Evolutionary conservation across 2,113 vertebrate species (phyloP), one percentile per base, ranked within the genome.

Genomic region (Barnardius zonarius): DNA sequence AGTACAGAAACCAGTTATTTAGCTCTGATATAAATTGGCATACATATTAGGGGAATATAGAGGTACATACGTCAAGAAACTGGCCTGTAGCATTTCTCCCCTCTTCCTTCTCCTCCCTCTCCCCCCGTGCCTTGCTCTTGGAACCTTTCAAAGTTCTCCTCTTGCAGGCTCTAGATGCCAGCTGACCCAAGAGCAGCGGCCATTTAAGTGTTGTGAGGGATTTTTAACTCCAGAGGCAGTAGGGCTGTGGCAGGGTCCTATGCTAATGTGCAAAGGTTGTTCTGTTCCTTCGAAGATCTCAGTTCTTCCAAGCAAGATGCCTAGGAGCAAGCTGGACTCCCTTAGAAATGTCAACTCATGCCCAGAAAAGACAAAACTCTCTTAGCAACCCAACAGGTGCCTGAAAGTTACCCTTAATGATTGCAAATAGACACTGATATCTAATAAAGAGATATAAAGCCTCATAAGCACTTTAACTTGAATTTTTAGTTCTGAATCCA

Each of bases 211-310:
- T 10, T 3, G 0, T 7, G 31, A 55, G 11, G 11, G 23, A 27
- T 74, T 95, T 88, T 37, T 4, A 7, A 10, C 27, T 22, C 20
- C 0, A 0, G 14, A 20, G 35, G 7, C 3, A 9, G 24, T 23
- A 30, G 23, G 30, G 31, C 30, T 52, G 31, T 62, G 64, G 18
- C 73, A 88, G 31, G 1, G 25, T 43, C 57, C 12, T 3, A 4
- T 31, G 41, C 15, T 16, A 63, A 59, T 13, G 14, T 0, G 1
- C 33, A 57, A 51, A 30, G 20, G 62, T 57, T 10, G 1, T n/a
- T 44, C 6, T 4, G 8, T 13, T 86, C 62, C 85, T 35, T 66
- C 33, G 39, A n/a, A 59, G 39, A 68, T 35, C 19, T 59, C 64
- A 17, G 5, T 33, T 64, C 18, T 68, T 62, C 48, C 11, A 51